These are phyloP conservation scores for Ivindomyrus marchei DNA, from an alignment of 2,113 vertebrate genomes.

Conservation along the genomic window DNA sequence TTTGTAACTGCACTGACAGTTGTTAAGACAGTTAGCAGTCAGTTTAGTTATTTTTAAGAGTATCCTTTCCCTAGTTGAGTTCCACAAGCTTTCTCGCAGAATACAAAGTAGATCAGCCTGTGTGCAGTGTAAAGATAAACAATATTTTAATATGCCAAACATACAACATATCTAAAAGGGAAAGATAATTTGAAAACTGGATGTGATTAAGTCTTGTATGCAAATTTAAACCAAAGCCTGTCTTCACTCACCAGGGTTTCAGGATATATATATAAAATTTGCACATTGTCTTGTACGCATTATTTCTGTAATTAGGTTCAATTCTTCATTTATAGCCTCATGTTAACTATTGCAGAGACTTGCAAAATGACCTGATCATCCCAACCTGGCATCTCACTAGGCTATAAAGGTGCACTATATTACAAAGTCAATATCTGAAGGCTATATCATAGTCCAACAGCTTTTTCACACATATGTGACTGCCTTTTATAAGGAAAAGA, in stretches of 20 bases:
- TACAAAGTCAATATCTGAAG: not conserved
- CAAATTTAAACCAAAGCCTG: not conserved
- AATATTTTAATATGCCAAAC: not conserved
- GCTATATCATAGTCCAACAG: not conserved
- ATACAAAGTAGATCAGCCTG: not conserved
- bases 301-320: not conserved
- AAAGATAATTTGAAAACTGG: not conserved
- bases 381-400: not conserved
- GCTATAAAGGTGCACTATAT: not conserved
- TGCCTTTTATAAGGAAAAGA: not conserved
- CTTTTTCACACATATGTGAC: not conserved
- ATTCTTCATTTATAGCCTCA: not conserved
- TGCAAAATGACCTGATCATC: not conserved
- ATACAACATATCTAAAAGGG: not conserved
- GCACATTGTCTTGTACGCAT: not conserved
- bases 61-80: not conserved
- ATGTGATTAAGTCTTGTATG: not conserved
- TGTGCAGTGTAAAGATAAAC: not conserved
- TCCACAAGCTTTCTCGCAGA: not conserved
- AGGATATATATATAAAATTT: not conserved
- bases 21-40: not conserved
- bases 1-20: not conserved
- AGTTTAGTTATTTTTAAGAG: not conserved
- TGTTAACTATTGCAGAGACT: not conserved
- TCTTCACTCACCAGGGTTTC: not conserved